These are phyloP conservation scores for Muscicapa adusta DNA, from an alignment of 2,113 vertebrate genomes.

Conservation along the genomic window DNA sequence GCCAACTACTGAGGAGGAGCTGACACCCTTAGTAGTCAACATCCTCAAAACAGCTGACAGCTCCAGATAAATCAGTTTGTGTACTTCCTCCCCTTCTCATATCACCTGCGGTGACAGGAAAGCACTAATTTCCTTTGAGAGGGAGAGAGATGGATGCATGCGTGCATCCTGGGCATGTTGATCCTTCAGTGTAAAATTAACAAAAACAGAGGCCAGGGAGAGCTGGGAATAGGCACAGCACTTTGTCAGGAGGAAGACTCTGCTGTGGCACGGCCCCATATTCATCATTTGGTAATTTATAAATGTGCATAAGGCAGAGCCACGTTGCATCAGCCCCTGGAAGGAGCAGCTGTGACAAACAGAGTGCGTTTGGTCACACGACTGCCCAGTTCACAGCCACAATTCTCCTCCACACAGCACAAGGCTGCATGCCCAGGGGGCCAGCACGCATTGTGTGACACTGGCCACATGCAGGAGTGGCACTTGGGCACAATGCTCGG, in stretches of 20 bases:
- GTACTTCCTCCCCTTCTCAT: slow-evolving; percentile 75
- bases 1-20: slow-evolving; percentile 82
- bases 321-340: background rate
- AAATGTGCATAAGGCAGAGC: background rate
- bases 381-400: background rate
- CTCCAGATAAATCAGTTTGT: slow-evolving; percentile 86
- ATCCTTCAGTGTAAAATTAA: slow-evolving; percentile 70
- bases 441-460: accelerated
- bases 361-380: accelerated
- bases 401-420: background rate
- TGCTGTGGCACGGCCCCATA: background rate
- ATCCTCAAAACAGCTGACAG: slow-evolving; percentile 85
- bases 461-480: accelerated
- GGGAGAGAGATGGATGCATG: slow-evolving; percentile 56
- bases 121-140: slow-evolving; percentile 82
- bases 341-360: background rate
- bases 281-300: slow-evolving; percentile 34
- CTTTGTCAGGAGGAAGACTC: slow-evolving; percentile 51
- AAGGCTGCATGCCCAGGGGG: background rate
- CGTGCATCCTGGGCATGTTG: slow-evolving; percentile 32
- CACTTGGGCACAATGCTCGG: accelerated
- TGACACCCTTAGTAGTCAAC: slow-evolving; percentile 69
- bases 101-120: slow-evolving; percentile 82
- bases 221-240: slow-evolving; percentile 18
- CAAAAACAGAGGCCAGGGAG: slow-evolving; percentile 46